phyloP scores from a whole-genome alignment of 2,888 invertebrate species.

The Idaea straminata region DNA sequence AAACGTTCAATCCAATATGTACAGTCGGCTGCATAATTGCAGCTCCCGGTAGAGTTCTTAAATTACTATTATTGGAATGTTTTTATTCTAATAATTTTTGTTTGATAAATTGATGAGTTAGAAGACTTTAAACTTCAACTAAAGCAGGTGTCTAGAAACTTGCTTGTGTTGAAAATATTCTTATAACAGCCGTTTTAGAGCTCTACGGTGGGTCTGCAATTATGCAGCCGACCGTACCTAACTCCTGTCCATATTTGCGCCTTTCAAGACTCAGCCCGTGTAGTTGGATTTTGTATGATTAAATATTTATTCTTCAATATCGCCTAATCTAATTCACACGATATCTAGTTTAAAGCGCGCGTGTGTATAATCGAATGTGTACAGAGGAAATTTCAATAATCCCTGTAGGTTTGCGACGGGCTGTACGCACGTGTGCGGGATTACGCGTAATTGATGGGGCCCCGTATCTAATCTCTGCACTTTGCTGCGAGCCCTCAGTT shows the following conservation, averaged over 20 bases:
- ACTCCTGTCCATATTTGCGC: not conserved
- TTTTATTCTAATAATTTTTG: too few relatives aligned
- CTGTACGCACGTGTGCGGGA: conserved; percentile 70
- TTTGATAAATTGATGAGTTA: too few relatives aligned
- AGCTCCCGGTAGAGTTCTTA: too few relatives aligned
- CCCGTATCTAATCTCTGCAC: conserved; percentile 73
- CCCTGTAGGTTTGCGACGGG: conserved; percentile 65
- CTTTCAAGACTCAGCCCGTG: not conserved
- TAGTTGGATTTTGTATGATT: not conserved
- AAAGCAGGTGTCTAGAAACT: too few relatives aligned
- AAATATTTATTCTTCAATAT: conserved; percentile 5
- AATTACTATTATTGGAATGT: too few relatives aligned
- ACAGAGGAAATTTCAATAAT: conserved; percentile 70
- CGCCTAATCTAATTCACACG: conserved; percentile 20
- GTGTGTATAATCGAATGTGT: conserved; percentile 35
- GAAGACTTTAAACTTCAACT: too few relatives aligned
- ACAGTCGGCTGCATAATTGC: too few relatives aligned
- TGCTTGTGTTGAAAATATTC: too few relatives aligned
- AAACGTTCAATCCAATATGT: not conserved
- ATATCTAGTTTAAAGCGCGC: conserved; percentile 29
- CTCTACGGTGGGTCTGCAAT: too few relatives aligned
- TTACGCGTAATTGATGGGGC: conserved; percentile 75
- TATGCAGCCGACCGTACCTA: too few relatives aligned
- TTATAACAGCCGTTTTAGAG: too few relatives aligned
- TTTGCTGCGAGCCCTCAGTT: conserved; percentile 47